A percentile compares a stretch with the other conserved stretches of the same genome.
phyloP scores from a whole-genome alignment of 1,140 invertebrate species.

The Eufriesea mexicana region DNA sequence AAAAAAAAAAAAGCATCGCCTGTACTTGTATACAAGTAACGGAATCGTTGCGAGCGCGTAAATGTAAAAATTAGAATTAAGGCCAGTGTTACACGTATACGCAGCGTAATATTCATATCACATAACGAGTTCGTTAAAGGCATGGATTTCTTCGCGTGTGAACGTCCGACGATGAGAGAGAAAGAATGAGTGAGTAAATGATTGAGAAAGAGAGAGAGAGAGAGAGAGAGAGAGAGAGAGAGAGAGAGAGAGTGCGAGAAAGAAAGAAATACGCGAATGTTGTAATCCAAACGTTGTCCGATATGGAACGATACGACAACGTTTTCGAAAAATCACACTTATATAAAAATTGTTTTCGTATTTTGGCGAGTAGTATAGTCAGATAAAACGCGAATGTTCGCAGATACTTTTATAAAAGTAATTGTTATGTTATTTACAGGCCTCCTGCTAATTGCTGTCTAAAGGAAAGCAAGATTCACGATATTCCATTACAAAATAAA shows the following conservation, averaged over 20 bases:
- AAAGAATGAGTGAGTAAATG: background rate
- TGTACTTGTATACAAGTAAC: slow-evolving; percentile 58
- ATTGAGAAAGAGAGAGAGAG: slow-evolving; percentile 28
- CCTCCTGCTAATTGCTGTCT: slow-evolving; percentile 54
- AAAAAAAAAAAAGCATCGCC: slow-evolving; percentile 42
- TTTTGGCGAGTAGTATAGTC: slow-evolving; percentile 43
- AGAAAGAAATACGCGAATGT: slow-evolving; percentile 4
- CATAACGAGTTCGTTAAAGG: slow-evolving; percentile 71
- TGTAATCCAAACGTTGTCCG: slow-evolving; percentile 25
- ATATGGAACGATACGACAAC: background rate
- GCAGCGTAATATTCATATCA: slow-evolving; percentile 82
- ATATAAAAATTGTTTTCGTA: slow-evolving; percentile 46
- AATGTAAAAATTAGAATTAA: slow-evolving; percentile 82
- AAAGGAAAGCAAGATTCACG: slow-evolving; percentile 41
- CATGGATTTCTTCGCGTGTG: slow-evolving; percentile 59
- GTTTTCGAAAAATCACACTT: slow-evolving; percentile 43
- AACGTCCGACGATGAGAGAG: slow-evolving; percentile 57
- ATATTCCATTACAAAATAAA: slow-evolving; percentile 46
- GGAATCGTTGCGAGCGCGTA: slow-evolving; percentile 67
- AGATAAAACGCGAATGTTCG: slow-evolving; percentile 50
- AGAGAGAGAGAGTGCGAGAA: background rate
- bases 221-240: background rate
- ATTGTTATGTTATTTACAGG: slow-evolving; percentile 56
- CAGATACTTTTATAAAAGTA: slow-evolving; percentile 64
- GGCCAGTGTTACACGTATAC: slow-evolving; percentile 83